Evolutionary conservation across 2,113 vertebrate species (phyloP), one percentile per base, ranked within the genome.

Genomic region (Erythrocercus mccallii): DNA sequence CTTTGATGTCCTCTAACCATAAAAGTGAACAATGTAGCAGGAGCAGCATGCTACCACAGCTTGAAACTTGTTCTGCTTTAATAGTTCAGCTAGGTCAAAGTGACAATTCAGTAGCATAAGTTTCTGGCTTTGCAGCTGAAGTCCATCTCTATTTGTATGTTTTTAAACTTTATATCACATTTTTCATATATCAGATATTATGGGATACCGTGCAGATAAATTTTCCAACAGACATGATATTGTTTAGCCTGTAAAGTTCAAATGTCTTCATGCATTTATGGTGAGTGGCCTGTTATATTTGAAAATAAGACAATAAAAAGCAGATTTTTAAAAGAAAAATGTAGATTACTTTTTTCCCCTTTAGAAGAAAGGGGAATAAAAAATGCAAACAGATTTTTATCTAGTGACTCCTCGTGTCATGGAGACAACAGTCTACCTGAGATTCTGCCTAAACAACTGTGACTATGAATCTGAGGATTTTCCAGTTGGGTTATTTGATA

Each of bases 1-100:
- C 14, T 88, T 89, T 91, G 79, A 72, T 93, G 80, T 94, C 81
- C 83, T 93, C 58, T 95, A 81, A 82, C 28, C 14, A 45, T 56
- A 53, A 54, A 69, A 86, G 37, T 80, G 62, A 91, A 42, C 27
- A 44, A 72, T 64, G 37, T 8, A 70, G 20, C 54, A 89, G 44
- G 14, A 91, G 11, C 71, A 93, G 65, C 25, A 37, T 38, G 56
- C 8, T 31, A 13, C 12, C 45, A 51, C 76, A 87, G 40, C 28
- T 85, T 76, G 78, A 86, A 84, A 76, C 17, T 44, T 89, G 24
- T n/a, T 47, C 16, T 48, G 28, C 10, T 60, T 92, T 65, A 71
- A 11, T n/a, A 44, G 38, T n/a, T 86, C n/a, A 47, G 2, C 13
- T 56, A 6, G 4, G 8, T 47, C 1, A 0, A 68, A 71, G 28